A percentile compares a stretch with the other conserved stretches of the same genome.
phyloP scores from a whole-genome alignment of 2,888 invertebrate species.

The Cyclophora albipunctata region DNA sequence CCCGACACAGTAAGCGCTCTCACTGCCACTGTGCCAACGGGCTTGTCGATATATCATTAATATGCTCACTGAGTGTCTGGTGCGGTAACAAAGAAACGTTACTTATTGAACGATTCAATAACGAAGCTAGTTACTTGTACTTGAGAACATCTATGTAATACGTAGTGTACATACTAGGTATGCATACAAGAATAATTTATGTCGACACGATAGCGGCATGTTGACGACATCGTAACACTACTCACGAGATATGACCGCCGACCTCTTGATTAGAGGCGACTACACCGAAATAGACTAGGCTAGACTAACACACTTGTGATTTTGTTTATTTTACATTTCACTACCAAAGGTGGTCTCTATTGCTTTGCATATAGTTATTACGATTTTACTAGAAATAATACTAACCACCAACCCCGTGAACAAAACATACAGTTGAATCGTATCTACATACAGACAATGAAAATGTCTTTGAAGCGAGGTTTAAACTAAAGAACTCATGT shows the following conservation, averaged over 20 bases:
- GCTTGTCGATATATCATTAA: constrained; percentile 34
- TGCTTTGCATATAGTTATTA: too few species aligned
- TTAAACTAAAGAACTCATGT: too few species aligned
- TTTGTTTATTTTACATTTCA: background rate
- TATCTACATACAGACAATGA: too few species aligned
- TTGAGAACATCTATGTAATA: constrained; percentile 6
- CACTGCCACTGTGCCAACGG: too few species aligned
- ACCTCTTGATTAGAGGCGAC: constrained; percentile 31
- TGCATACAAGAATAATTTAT: constrained; percentile 7
- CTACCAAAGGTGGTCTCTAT: too few species aligned
- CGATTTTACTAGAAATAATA: too few species aligned
- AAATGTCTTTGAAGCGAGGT: too few species aligned
- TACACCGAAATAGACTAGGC: constrained; percentile 23
- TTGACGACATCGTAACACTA: constrained; percentile 11
- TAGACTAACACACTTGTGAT: constrained; percentile 1
- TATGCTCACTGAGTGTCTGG: constrained; percentile 37
- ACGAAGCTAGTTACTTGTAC: constrained; percentile 13
- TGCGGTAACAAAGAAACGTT: constrained; percentile 34
- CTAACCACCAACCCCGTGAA: too few species aligned
- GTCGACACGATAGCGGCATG: constrained; percentile 8
- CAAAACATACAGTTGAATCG: too few species aligned
- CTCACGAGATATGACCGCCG: constrained; percentile 18
- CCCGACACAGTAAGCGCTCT: too few species aligned
- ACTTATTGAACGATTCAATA: constrained; percentile 15
- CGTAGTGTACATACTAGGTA: constrained; percentile 1